phyloP scores from a whole-genome alignment of 2,113 vertebrate species.

The Lathamus discolor region DNA sequence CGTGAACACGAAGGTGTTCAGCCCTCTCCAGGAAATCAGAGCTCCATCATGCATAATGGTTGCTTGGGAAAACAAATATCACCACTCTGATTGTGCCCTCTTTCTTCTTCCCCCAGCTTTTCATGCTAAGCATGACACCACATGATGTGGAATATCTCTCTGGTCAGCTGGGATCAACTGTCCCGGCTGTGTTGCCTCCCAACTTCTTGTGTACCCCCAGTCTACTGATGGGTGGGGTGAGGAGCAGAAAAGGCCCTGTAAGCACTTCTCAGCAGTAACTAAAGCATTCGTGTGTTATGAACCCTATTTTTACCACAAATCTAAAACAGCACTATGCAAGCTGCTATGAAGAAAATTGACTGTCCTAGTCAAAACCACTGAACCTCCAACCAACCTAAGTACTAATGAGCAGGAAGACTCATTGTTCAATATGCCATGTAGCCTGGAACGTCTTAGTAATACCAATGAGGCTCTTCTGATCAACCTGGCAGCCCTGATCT shows the following conservation, averaged over 20 bases:
- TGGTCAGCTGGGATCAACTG: neutral
- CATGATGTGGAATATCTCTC: neutral
- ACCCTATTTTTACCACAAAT: neutral
- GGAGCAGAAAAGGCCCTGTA: neutral
- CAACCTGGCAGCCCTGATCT: neutral
- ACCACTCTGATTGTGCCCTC: neutral
- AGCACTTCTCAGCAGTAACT: neutral
- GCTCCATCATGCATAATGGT: neutral
- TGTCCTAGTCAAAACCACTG: neutral
- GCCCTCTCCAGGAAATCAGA: neutral
- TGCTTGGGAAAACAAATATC: neutral
- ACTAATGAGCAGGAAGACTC: neutral
- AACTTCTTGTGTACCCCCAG: neutral
- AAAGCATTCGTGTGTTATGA: neutral
- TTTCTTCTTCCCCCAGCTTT: neutral
- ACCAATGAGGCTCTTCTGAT: neutral
- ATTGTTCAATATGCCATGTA: neutral
- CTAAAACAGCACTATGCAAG: neutral
- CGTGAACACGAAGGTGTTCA: neutral
- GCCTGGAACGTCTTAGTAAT: neutral
- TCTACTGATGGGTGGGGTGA: neutral
- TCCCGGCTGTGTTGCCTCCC: neutral
- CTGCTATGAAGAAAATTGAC: neutral
- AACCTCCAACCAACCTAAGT: neutral
- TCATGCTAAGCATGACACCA: neutral